Evolutionary conservation across 2,797 vertebrate genomes (phyloP).

Genomic region (Graptemys geographica): DNA sequence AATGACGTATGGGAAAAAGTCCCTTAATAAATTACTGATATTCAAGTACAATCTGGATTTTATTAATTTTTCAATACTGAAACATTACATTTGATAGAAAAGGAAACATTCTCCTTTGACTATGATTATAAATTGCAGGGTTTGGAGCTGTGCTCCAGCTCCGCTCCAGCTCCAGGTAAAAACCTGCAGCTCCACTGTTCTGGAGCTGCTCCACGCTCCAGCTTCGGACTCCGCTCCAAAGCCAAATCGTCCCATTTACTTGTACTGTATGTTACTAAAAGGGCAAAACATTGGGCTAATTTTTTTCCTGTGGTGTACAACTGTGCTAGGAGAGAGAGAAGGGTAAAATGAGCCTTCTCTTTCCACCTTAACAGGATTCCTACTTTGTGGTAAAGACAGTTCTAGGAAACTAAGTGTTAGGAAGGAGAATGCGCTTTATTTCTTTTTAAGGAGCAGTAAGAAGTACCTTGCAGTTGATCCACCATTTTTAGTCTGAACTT

Average conservation of each 20-base stretch:
- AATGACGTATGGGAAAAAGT: conserved; percentile 43
- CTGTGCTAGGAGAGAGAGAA: neutral
- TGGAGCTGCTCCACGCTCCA: too few species aligned
- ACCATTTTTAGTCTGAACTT: neutral
- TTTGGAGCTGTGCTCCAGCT: too few species aligned
- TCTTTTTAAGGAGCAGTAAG: neutral
- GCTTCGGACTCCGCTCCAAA: too few species aligned
- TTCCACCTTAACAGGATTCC: neutral
- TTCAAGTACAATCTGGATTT: neutral
- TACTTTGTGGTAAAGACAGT: neutral
- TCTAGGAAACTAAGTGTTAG: neutral
- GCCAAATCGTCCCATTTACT: neutral
- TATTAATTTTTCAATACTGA: neutral
- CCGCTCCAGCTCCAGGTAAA: too few species aligned
- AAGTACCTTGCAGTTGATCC: neutral
- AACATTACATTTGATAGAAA: neutral
- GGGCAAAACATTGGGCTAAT: neutral
- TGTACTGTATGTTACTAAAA: neutral
- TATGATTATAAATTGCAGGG: neutral
- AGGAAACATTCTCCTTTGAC: neutral
- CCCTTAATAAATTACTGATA: conserved; percentile 43
- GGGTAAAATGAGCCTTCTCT: fast-evolving
- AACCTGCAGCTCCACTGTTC: too few species aligned
- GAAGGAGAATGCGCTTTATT: neutral
- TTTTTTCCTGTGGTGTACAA: fast-evolving